phyloP scores from a whole-genome alignment of 2,113 vertebrate species.

The Synodontis membranacea region DNA sequence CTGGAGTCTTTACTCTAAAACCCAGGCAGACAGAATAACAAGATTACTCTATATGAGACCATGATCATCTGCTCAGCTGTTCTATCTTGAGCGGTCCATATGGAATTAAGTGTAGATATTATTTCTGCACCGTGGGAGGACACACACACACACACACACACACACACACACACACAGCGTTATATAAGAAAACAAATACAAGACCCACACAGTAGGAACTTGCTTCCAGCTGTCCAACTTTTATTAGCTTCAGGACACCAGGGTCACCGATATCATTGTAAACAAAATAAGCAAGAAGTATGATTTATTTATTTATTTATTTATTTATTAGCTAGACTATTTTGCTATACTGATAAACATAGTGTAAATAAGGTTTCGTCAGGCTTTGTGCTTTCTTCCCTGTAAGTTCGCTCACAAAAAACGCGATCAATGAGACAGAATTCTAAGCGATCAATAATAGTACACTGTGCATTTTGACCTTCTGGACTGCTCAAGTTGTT shows the following conservation, averaged over 20 bases:
- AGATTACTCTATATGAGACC: neutral
- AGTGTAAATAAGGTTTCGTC: conserved; percentile 3
- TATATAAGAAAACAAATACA: conserved; percentile 14
- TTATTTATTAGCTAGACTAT: neutral
- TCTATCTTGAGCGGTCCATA: conserved; percentile 35
- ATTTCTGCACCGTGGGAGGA: conserved; percentile 35
- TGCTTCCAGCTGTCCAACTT: conserved; percentile 16
- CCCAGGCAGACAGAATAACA: neutral
- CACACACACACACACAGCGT: conserved; percentile 2
- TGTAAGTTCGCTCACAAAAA: neutral
- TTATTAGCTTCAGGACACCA: neutral
- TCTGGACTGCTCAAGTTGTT: conserved; percentile 15
- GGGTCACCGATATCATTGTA: conserved; percentile 1
- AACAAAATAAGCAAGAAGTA: neutral
- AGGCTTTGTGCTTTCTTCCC: neutral
- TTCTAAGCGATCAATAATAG: neutral
- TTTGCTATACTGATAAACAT: neutral
- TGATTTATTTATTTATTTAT: too few relatives aligned
- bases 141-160: neutral
- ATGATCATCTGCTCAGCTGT: conserved; percentile 29
- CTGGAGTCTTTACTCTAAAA: neutral
- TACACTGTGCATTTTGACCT: conserved; percentile 20
- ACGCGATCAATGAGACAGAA: conserved; percentile 1
- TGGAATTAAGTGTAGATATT: conserved; percentile 30
- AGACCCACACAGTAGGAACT: neutral